Evolutionary conservation across 2,113 vertebrate genomes (phyloP).

Genomic region (crab-eating macaque (Macaca fascicularis)): DNA sequence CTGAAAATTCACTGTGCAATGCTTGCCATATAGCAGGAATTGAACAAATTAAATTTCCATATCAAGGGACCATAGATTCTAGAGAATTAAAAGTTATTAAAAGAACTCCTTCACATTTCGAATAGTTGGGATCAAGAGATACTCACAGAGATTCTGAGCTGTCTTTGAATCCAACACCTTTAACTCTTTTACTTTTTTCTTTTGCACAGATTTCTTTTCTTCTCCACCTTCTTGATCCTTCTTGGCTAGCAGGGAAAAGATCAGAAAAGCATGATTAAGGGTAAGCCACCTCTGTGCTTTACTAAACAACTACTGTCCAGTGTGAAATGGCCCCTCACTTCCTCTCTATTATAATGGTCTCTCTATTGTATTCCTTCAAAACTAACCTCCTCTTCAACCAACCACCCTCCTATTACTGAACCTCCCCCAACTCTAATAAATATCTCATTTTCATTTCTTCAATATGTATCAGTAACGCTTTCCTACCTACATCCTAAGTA

Average conservation of each 20-base stretch:
- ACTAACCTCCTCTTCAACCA: conserved; percentile 1
- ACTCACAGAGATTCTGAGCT: conserved; percentile 92
- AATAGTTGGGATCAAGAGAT: background rate
- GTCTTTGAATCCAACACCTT: conserved; percentile 88
- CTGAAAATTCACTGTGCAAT: background rate
- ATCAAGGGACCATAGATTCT: background rate
- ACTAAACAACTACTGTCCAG: background rate
- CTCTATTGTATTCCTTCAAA: background rate
- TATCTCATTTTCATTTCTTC: conserved; percentile 27
- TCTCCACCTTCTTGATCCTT: conserved; percentile 88
- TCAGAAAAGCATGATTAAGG: conserved; percentile 8
- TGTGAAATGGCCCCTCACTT: background rate
- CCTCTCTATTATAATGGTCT: background rate
- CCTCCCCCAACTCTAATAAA: background rate
- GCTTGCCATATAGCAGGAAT: background rate
- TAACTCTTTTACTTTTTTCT: conserved; percentile 93
- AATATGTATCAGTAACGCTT: conserved; percentile 10
- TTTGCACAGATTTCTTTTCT: conserved; percentile 86
- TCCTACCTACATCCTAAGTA: background rate
- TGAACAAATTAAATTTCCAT: background rate
- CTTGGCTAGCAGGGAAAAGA: conserved; percentile 81
- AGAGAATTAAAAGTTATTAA: conserved; percentile 23
- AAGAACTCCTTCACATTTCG: conserved; percentile 34
- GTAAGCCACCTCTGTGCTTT: background rate
- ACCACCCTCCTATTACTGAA: background rate